phyloP scores from a whole-genome alignment of 2,888 invertebrate genomes.

The Megaustenia siamemsis region DNA sequence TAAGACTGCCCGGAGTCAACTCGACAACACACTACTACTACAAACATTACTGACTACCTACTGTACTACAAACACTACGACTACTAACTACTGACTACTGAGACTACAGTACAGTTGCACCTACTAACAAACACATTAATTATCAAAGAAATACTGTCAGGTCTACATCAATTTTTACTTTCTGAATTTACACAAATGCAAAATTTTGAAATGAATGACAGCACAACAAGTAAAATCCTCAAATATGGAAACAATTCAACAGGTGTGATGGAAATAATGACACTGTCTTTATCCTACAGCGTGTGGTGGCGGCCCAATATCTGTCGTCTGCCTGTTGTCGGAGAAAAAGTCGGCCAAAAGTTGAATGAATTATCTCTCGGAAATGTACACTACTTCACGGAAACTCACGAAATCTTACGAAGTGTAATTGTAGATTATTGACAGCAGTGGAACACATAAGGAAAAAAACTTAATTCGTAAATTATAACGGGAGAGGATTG shows the following conservation, averaged over 20 bases:
- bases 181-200: not conserved
- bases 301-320: not conserved
- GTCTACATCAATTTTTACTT: not conserved
- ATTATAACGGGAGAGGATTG: too few species aligned
- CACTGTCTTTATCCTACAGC: not conserved
- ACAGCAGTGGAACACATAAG: too few species aligned
- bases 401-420: conserved; percentile 2
- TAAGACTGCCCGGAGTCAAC: too few species aligned
- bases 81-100: too few species aligned
- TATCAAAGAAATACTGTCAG: not conserved
- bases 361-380: conserved; percentile 14
- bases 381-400: not conserved
- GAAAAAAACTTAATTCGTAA: too few species aligned
- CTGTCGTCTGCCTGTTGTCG: conserved; percentile 7
- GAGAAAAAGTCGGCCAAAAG: conserved; percentile 26
- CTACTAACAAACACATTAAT: too few species aligned
- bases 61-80: too few species aligned
- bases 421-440: too few species aligned
- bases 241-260: conserved; percentile 14
- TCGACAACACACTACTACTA: too few species aligned
- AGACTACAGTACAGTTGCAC: too few species aligned
- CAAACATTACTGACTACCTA: too few species aligned
- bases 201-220: not conserved
- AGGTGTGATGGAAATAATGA: conserved; percentile 12
- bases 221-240: not conserved